A percentile compares a stretch with the other conserved stretches of the same genome.
Evolutionary conservation across 2,888 invertebrate genomes (phyloP).

Genomic region (Drosophila paramelanica): DNA sequence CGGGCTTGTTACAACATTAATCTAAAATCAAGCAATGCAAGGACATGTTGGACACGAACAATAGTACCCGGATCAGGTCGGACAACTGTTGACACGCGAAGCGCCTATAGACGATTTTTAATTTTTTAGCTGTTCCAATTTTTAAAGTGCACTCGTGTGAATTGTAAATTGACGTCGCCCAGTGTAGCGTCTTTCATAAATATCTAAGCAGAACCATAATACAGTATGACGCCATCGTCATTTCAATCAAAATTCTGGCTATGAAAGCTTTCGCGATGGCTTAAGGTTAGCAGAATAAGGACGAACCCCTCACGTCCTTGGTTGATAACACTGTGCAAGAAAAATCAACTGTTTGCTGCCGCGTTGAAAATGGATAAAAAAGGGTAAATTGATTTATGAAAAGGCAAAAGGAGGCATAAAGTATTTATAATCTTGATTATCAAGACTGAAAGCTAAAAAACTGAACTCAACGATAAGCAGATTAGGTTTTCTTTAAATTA

Average conservation of each 20-base stretch:
- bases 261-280: constrained; percentile 25
- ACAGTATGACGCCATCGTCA: constrained; percentile 61
- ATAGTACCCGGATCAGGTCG: constrained; percentile 15
- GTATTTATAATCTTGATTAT: no score
- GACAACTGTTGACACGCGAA: constrained; percentile 46
- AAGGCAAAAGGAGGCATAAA: no score
- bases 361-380: no score
- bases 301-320: constrained; percentile 17
- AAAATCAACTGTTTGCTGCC: no score
- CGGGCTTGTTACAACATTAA: constrained; percentile 26
- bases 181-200: constrained; percentile 64
- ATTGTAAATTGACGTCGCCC: constrained; percentile 29
- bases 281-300: constrained; percentile 26
- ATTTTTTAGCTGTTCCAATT: constrained; percentile 28
- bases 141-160: constrained; percentile 28
- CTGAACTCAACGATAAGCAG: no score
- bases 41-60: constrained; percentile 52
- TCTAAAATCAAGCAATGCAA: constrained; percentile 57
- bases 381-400: no score
- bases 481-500: no score
- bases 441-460: no score
- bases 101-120: neutral
- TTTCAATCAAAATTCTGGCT: neutral
- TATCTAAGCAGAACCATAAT: constrained; percentile 61
- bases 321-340: neutral